Base-by-base conservation (phyloP, 1,140 invertebrate species). In the Hycleus cichorii region DNA sequence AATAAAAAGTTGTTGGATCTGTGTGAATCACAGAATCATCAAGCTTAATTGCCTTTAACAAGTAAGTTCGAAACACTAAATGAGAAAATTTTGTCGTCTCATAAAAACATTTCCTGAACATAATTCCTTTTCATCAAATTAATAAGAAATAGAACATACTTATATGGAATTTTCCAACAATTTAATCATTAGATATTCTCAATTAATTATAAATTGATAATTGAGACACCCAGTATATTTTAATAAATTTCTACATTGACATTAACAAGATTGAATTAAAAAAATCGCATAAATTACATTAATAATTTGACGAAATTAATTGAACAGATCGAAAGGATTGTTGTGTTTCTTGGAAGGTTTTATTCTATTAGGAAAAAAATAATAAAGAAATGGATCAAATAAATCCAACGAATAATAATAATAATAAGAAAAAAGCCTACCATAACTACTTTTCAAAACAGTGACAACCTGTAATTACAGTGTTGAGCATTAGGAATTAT, bases 1-100 rank as follows among this genome's bases (percentile, higher is more conserved):
- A 66, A 66, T 66, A 66, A 66, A 66, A 66, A 63, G 54, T 61
- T 32, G 4, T 7, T 32, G 32, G 32, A 32, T 32, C 32, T 61
- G 60, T 58, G 59, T 65, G 63, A 67, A 67, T 67, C 65, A 67
- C 63, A 60, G 60, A 67, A 67, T 65, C 65, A 67, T 67, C 60
- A 67, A 67, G 57, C 64, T 60, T 67, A 67, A 67, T 66, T 66
- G 63, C 58, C 52, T 44, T 54, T 58, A 10, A 42, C 40, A 32
- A 32, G 32, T 32, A 32, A 32, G 32, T 32, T 32, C 4, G 32
- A 32, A 32, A 32, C 62, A 56, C 57, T 59, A 66, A 66, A 66
- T 64, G 64, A 62, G 59, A 57, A 56, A 32, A 32, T 32, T 32
- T 32, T 7, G 50, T 47, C 26, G 47, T 38, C 57, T 61, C 58